Evolutionary conservation across 1,140 invertebrate genomes (phyloP).

Genomic region (Penaeus chinensis): DNA sequence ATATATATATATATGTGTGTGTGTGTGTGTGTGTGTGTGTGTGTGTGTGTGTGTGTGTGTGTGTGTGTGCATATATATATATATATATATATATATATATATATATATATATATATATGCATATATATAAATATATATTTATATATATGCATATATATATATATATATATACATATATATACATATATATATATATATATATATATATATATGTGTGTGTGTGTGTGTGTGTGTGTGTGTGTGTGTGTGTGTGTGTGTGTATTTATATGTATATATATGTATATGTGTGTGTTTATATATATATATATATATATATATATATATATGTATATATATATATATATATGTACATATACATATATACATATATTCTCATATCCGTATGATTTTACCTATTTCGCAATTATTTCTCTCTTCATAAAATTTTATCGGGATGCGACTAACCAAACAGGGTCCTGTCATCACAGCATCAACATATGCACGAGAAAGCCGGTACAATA

Average conservation of each 20-base stretch:
- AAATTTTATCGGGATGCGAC: too few species aligned
- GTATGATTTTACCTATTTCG: too few species aligned
- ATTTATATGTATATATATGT: background rate
- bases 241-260: background rate
- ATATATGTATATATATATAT: background rate
- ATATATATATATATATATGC: too few species aligned
- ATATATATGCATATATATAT: background rate
- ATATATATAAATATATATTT: background rate
- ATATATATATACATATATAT: background rate
- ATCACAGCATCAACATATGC: too few species aligned
- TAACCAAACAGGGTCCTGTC: too few species aligned
- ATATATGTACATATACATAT: background rate
- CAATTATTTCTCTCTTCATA: too few species aligned
- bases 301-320: background rate
- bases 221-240: background rate
- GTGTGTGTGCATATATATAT: background rate
- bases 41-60: background rate
- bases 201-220: background rate
- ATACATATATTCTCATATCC: background rate
- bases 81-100: too few species aligned
- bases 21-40: background rate
- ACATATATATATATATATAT: background rate
- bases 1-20: background rate
- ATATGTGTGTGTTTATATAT: background rate
- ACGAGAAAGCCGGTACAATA: too few species aligned